These are phyloP conservation scores for Xyliphius kryptos DNA, from an alignment of 2,113 vertebrate species.

Conservation along the genomic window DNA sequence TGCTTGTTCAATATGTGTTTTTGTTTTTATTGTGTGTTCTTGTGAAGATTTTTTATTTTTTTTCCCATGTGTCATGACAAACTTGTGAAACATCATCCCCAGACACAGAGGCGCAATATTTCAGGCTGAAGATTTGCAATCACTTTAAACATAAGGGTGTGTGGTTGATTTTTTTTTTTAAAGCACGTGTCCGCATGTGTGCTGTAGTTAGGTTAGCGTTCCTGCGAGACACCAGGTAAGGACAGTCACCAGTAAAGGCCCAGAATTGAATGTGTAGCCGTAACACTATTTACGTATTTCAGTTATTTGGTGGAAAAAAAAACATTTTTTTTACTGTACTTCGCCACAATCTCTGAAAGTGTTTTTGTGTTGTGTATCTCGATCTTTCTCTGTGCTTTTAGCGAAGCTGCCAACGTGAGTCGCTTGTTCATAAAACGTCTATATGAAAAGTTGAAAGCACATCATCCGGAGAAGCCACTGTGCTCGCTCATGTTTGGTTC, in stretches of 20 bases:
- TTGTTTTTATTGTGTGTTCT: slow-evolving; percentile 37
- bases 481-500: slow-evolving; percentile 99
- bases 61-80: too few species aligned
- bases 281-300: too few species aligned
- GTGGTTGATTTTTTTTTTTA: neutral
- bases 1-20: slow-evolving; percentile 65
- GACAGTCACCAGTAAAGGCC: slow-evolving; percentile 45
- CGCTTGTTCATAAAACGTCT: slow-evolving; percentile 99
- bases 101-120: too few species aligned
- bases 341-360: slow-evolving; percentile 88
- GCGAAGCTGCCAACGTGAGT: slow-evolving; percentile 99
- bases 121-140: too few species aligned
- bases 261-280: slow-evolving; percentile 18
- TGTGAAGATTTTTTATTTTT: neutral
- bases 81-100: too few species aligned
- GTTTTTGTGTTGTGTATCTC: slow-evolving; percentile 98
- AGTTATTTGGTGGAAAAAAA: too few species aligned
- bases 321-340: slow-evolving; percentile 87
- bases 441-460: slow-evolving; percentile 99
- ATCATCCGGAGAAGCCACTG: slow-evolving; percentile 97
- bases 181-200: slow-evolving; percentile 61
- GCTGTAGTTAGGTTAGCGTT: slow-evolving; percentile 58
- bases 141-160: too few species aligned
- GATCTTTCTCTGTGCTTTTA: slow-evolving; percentile 99
- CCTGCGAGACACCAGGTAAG: slow-evolving; percentile 39